Conservation (phyloP, 1,140 invertebrate species). For the Ceratosolen solmsi region DNA sequence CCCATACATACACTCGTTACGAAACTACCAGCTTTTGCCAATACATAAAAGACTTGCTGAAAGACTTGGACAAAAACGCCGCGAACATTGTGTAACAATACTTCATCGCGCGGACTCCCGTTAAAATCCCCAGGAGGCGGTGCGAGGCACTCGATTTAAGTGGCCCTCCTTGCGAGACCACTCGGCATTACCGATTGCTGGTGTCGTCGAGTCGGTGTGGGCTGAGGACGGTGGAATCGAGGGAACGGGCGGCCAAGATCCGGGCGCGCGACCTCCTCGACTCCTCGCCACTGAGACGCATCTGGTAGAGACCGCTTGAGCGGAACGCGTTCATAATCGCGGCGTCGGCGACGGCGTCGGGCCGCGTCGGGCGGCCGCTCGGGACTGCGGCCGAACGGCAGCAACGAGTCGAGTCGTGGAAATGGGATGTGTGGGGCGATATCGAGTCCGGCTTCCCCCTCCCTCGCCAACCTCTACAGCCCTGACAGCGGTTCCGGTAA, state of each 20-base stretch:
- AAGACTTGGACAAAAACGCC: too few relatives aligned
- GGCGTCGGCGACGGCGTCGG: background rate
- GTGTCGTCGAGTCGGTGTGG: background rate
- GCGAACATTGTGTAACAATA: too few relatives aligned
- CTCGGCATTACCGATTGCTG: background rate
- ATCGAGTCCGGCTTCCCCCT: background rate
- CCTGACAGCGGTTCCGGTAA: background rate
- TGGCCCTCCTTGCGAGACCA: too few relatives aligned
- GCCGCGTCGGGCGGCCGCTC: conserved; percentile 26
- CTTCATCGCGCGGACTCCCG: too few relatives aligned
- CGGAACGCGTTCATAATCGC: conserved; percentile 46
- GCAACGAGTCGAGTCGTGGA: conserved; percentile 46
- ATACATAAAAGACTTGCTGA: too few relatives aligned
- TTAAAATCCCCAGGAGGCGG: too few relatives aligned
- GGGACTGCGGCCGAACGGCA: conserved; percentile 25
- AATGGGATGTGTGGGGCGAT: conserved; percentile 42
- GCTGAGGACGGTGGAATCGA: conserved; percentile 31
- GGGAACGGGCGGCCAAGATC: conserved; percentile 34
- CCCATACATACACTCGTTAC: too few relatives aligned
- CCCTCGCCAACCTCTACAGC: background rate
- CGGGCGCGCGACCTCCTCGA: conserved; percentile 38
- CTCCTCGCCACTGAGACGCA: conserved; percentile 39
- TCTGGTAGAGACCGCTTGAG: conserved; percentile 46
- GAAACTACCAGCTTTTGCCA: too few relatives aligned
- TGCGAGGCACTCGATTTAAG: too few relatives aligned